phyloP scores from a whole-genome alignment of 2,888 invertebrate species.

The Stenodema calcarata region DNA sequence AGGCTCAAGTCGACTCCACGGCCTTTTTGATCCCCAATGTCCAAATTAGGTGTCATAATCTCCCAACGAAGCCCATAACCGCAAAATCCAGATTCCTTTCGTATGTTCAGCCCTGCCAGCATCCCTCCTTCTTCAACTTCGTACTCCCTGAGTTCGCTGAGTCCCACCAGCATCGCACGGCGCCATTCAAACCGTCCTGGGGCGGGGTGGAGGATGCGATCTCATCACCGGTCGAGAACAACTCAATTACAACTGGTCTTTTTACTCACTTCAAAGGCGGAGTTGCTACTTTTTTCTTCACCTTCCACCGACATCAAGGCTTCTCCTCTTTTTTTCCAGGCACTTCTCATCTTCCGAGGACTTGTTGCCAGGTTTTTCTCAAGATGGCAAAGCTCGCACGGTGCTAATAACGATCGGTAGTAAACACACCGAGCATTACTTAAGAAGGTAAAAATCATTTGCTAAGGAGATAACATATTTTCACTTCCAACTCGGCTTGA shows the following conservation, averaged over 20 bases:
- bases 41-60: constrained; percentile 44
- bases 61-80: constrained; percentile 5
- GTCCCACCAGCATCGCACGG: not conserved
- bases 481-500: not conserved
- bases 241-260: constrained; percentile 46
- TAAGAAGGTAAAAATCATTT: constrained; percentile 7
- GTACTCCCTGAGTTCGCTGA: not conserved
- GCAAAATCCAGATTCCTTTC: constrained; percentile 33
- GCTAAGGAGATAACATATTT: not conserved
- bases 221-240: constrained; percentile 43
- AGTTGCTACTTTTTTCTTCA: constrained; percentile 36
- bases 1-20: not conserved
- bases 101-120: not conserved
- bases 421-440: constrained; percentile 36
- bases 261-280: constrained; percentile 46
- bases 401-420: constrained; percentile 41
- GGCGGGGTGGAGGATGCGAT: not conserved
- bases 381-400: constrained; percentile 36
- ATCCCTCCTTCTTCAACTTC: not conserved
- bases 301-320: not conserved
- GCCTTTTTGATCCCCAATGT: constrained; percentile 22
- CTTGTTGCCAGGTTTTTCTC: constrained; percentile 5
- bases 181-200: constrained; percentile 20
- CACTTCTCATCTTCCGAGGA: not conserved
- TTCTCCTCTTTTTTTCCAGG: not conserved